These are phyloP conservation scores for Mnemiopsis leidyi DNA, from an alignment of 37 sponge, comb jelly and placozoan species.

Conservation along the genomic window DNA sequence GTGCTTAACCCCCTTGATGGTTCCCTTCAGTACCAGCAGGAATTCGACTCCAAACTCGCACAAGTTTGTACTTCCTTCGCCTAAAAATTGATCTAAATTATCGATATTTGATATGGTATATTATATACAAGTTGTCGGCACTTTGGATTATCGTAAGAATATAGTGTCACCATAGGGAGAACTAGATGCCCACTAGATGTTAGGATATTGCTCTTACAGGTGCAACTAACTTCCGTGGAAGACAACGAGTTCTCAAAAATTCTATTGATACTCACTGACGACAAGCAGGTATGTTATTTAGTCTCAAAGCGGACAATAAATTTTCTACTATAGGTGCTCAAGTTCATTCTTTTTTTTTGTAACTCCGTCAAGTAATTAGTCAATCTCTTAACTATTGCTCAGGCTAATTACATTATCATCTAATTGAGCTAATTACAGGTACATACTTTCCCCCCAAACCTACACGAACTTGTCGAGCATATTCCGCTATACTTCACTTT, in stretches of 20 bases:
- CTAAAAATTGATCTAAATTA: too few relatives aligned
- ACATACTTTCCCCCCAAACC: constrained; percentile 3
- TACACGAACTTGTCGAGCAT: neutral
- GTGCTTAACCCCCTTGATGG: constrained; percentile 44
- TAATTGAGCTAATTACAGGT: constrained; percentile 6
- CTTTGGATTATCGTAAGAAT: too few relatives aligned
- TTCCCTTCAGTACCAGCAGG: neutral
- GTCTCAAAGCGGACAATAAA: too few relatives aligned
- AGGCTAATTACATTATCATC: neutral
- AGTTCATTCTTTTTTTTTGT: too few relatives aligned
- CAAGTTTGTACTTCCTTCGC: neutral
- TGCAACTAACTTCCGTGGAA: constrained; percentile 10
- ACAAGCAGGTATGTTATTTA: constrained; percentile 58
- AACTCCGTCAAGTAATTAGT: neutral
- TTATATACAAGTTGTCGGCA: too few relatives aligned
- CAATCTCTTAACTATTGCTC: neutral
- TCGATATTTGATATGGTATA: too few relatives aligned
- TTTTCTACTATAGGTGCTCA: too few relatives aligned
- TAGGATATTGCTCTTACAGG: too few relatives aligned
- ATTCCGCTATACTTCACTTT: neutral
- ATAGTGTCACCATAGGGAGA: too few relatives aligned
- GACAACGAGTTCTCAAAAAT: constrained; percentile 29
- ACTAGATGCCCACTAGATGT: too few relatives aligned
- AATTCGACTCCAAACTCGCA: neutral
- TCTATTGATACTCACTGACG: neutral